Conservation (phyloP, 2,888 invertebrate species). For the Plusia festucae region DNA sequence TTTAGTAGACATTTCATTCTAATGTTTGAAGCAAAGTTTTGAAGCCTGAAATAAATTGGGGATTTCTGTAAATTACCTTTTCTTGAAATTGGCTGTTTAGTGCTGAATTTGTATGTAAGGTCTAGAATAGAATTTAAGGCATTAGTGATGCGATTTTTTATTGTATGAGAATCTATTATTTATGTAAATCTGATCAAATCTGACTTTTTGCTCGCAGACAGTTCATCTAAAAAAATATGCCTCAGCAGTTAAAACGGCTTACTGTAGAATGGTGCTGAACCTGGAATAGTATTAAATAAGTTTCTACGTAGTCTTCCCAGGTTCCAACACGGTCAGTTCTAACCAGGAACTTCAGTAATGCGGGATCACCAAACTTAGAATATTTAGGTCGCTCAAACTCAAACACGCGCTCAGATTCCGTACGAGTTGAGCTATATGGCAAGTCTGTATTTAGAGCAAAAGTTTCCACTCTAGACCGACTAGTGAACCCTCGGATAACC, state of each 20-base stretch:
- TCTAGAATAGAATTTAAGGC: not conserved
- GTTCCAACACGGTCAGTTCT: slow-evolving; percentile 4
- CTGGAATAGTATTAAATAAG: slow-evolving; percentile 22
- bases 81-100: not conserved
- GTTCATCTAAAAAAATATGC: too few species aligned
- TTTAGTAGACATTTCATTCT: slow-evolving; percentile 17
- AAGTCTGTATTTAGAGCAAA: slow-evolving; percentile 40
- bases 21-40: not conserved
- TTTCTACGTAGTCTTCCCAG: slow-evolving; percentile 12
- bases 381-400: slow-evolving; percentile 27
- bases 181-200: too few species aligned
- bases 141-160: too few species aligned
- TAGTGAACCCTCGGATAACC: slow-evolving; percentile 56
- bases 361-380: slow-evolving; percentile 30
- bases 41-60: not conserved
- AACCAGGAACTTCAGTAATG: slow-evolving; percentile 21
- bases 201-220: too few species aligned
- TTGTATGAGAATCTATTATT: too few species aligned
- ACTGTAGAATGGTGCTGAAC: not conserved
- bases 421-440: slow-evolving; percentile 24
- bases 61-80: not conserved
- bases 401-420: slow-evolving; percentile 25
- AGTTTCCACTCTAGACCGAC: slow-evolving; percentile 47
- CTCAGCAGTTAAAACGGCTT: too few species aligned
- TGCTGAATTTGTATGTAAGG: slow-evolving; percentile 1